These are phyloP conservation scores for Elanoides forficatus DNA, from an alignment of 2,113 vertebrate genomes.

Conservation along the genomic window DNA sequence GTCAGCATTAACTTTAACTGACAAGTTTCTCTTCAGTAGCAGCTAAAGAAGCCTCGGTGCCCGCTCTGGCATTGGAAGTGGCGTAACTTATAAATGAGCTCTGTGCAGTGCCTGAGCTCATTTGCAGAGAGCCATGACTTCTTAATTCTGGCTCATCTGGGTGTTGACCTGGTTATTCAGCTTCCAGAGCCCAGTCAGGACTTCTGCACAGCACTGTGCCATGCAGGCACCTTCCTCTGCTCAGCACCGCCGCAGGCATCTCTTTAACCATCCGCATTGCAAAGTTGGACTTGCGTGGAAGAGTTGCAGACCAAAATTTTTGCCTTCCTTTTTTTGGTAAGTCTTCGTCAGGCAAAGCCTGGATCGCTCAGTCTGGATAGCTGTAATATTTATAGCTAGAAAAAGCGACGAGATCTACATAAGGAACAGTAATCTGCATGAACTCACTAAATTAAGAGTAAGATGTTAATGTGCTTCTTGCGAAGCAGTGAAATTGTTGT, in stretches of 20 bases:
- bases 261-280: neutral
- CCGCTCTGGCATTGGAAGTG: accelerated
- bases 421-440: neutral
- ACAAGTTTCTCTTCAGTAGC: neutral
- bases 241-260: neutral
- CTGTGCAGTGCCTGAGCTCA: neutral
- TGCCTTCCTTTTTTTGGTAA: neutral
- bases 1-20: neutral
- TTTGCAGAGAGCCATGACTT: neutral
- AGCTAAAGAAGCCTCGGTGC: neutral
- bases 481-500: neutral
- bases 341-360: neutral
- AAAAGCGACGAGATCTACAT: neutral
- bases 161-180: neutral
- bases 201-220: neutral
- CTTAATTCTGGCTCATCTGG: neutral
- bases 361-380: neutral
- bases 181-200: neutral
- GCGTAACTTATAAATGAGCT: neutral
- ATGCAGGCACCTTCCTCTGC: neutral
- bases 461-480: neutral
- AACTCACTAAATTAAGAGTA: neutral
- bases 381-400: neutral
- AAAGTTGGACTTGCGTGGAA: neutral
- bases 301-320: neutral